Evolutionary conservation across 2,888 invertebrate species (phyloP), one percentile per base, ranked within the genome.

Genomic region (Boloria selene): DNA sequence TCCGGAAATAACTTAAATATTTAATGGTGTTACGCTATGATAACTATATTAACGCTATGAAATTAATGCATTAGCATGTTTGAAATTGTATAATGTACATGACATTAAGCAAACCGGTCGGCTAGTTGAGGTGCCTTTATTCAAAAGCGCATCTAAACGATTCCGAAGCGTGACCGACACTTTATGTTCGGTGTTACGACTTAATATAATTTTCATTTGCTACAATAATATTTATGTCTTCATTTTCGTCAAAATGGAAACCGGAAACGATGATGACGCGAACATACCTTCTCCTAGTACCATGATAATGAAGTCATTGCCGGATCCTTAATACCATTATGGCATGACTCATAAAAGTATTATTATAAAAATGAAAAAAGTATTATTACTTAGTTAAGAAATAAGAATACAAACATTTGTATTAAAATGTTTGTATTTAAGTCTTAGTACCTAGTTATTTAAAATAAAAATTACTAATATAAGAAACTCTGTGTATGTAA

Each of bases 191-290:
- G 88, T 82, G 84, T 88, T 89, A 88, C 76, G 82, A 79, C 78
- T 86, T 82, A 80, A 81, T 77, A 75, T 78, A 67, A 76, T 80
- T 80, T 82, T 79, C 79, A 82, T 85, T 81, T 80, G 77, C 70
- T 73, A 71, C 73, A 75, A 82, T 76, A 83, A 87, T 83, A 86
- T 90, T 89, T 81, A 90, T 89, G 91, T 90, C 90, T 92, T 90
- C 80, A 91, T 91, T 90, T 87, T 74, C 76, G 75, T 81, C 81
- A 78, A 80, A 82, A 81, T 83, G 77, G 81, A 73, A 76, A 75
- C 83, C 86, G 87, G 88, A 87, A 82, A 79, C 74, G 75, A 70
- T 86, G 81, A 85, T 85, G 87, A 85, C 79, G 81, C 65, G 72
- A 49, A 38, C 49, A 50, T 59, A 59, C 68, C 61, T 72, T 67